Percentiles rank a stretch among this genome's conserved stretches.
Evolutionary conservation across 1,140 invertebrate species (phyloP).

Genomic region (Mizuhopecten yessoensis): DNA sequence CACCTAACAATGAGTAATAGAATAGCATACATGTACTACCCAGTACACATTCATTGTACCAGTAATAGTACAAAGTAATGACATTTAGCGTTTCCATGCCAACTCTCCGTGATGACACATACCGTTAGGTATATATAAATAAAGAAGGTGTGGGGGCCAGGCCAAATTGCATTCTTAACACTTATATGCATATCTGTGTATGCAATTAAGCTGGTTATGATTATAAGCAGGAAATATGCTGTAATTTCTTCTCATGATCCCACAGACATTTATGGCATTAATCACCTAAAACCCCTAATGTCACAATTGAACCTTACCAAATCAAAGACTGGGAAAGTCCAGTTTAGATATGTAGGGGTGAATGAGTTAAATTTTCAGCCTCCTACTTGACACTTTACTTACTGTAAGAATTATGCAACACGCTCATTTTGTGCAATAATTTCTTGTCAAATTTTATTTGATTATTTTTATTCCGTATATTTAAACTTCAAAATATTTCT

Average conservation of each 20-base stretch:
- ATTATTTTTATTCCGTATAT: background rate
- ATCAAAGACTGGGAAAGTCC: too few relatives aligned
- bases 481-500: background rate
- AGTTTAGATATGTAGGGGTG: too few relatives aligned
- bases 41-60: background rate
- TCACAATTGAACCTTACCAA: too few relatives aligned
- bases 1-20: background rate
- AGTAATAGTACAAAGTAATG: slow-evolving; percentile 3
- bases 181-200: slow-evolving; percentile 16
- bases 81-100: background rate
- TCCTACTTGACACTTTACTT: background rate
- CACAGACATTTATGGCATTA: background rate
- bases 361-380: too few relatives aligned
- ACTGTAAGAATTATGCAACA: background rate
- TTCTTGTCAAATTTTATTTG: background rate
- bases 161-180: background rate
- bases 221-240: slow-evolving; percentile 34
- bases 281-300: too few relatives aligned
- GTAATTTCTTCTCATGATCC: background rate
- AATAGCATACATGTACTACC: background rate
- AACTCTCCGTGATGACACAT: background rate
- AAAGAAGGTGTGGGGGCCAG: background rate
- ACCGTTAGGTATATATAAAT: background rate
- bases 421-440: background rate
- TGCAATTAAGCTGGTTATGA: background rate